These are phyloP conservation scores for Gryllus bimaculatus DNA, from an alignment of 1,140 invertebrate genomes.

Conservation along the genomic window DNA sequence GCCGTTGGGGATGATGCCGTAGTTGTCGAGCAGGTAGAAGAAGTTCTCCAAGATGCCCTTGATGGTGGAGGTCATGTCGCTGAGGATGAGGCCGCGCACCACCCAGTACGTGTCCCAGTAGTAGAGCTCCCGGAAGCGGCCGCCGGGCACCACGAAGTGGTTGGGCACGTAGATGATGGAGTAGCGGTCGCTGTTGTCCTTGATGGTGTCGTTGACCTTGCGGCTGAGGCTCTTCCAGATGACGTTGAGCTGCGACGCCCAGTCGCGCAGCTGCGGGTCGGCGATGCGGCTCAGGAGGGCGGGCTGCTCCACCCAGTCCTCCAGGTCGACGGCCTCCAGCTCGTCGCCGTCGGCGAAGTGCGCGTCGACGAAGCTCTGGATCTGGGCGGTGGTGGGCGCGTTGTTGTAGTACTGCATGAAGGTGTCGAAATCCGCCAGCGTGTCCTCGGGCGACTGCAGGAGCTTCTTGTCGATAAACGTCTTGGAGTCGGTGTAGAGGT, in stretches of 20 bases:
- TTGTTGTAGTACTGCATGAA: too few species aligned
- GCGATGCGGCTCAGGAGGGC: constrained; percentile 47
- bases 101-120: constrained; percentile 91
- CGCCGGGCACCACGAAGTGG: constrained; percentile 74
- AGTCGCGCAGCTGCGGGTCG: constrained; percentile 49
- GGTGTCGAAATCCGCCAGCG: constrained; percentile 46
- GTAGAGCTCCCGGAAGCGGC: constrained; percentile 76
- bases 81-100: constrained; percentile 62
- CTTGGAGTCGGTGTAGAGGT: too few species aligned
- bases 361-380: constrained; percentile 39
- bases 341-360: constrained; percentile 51
- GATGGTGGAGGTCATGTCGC: constrained; percentile 63
- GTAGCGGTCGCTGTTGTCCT: constrained; percentile 47
- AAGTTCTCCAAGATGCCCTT: constrained; percentile 71
- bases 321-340: constrained; percentile 45
- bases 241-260: constrained; percentile 46
- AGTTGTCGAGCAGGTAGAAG: constrained; percentile 50
- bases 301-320: constrained; percentile 56
- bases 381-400: too few species aligned
- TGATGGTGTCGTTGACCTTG: constrained; percentile 58
- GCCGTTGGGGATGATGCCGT: constrained; percentile 70
- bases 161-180: constrained; percentile 69
- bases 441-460: constrained; percentile 47
- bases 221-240: constrained; percentile 67
- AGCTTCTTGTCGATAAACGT: constrained; percentile 85